Evolutionary conservation across 2,888 invertebrate genomes (phyloP).

Genomic region (Acronicta psi): DNA sequence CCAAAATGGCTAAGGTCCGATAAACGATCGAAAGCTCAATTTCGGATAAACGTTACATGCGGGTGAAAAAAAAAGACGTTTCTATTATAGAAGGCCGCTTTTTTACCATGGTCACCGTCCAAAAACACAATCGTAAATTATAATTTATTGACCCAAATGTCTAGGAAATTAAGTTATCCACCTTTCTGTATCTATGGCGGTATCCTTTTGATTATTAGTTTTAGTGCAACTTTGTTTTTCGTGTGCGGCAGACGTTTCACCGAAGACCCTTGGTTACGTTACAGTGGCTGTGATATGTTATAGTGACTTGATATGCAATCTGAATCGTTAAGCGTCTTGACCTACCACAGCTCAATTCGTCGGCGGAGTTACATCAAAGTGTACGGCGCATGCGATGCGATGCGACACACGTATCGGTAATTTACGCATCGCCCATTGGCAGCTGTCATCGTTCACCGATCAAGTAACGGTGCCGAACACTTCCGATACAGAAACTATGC

Average conservation of each 20-base stretch:
- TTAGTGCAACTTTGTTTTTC: conserved; percentile 75
- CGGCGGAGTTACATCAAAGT: conserved; percentile 72
- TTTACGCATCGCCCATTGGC: conserved; percentile 70
- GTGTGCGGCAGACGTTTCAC: conserved; percentile 73
- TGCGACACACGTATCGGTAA: conserved; percentile 81
- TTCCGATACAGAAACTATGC: conserved; percentile 14
- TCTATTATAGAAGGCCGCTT: conserved; percentile 84
- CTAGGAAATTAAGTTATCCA: conserved; percentile 86
- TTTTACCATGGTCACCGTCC: conserved; percentile 75
- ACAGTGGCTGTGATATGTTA: conserved; percentile 58
- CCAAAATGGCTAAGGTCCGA: conserved; percentile 66
- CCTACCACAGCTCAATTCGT: conserved; percentile 79
- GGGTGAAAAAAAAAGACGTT: conserved; percentile 82
- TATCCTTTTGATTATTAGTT: conserved; percentile 74
- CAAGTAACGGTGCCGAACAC: conserved; percentile 25
- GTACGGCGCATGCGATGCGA: conserved; percentile 68
- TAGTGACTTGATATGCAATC: conserved; percentile 66
- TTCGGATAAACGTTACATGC: conserved; percentile 79
- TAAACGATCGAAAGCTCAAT: conserved; percentile 74
- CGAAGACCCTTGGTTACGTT: conserved; percentile 48
- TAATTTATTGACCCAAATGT: conserved; percentile 83
- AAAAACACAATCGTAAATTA: conserved; percentile 85
- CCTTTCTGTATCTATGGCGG: conserved; percentile 77
- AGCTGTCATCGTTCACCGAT: conserved; percentile 52
- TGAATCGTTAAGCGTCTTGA: conserved; percentile 70